Evolutionary conservation across 2,113 vertebrate species (phyloP).

Genomic region (Misgurnus anguillicaudatus): DNA sequence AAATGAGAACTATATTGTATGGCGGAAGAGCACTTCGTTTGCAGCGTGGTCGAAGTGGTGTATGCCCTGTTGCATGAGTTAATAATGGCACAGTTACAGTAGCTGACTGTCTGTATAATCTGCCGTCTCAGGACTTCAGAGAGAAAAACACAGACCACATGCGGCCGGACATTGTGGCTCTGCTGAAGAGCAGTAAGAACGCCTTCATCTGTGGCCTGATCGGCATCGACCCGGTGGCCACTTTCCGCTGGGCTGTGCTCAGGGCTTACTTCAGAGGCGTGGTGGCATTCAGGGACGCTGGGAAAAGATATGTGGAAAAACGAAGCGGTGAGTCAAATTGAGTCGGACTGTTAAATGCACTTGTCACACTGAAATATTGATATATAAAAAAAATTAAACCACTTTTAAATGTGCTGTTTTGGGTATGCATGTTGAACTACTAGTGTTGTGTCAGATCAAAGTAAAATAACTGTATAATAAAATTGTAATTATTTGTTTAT

Average conservation of each 20-base stretch:
- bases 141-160: slow-evolving; percentile 99
- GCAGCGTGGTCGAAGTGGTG: too few species aligned
- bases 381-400: too few species aligned
- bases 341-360: background rate
- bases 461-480: too few species aligned
- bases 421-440: too few species aligned
- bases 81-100: background rate
- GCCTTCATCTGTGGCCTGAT: slow-evolving; percentile 94
- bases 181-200: slow-evolving; percentile 92
- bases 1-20: too few species aligned
- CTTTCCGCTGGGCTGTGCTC: slow-evolving; percentile 96
- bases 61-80: background rate
- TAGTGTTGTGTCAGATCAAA: too few species aligned
- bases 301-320: slow-evolving; percentile 82
- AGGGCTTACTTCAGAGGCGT: slow-evolving; percentile 92
- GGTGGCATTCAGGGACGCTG: slow-evolving; percentile 90
- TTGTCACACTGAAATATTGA: background rate
- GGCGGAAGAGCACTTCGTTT: too few species aligned
- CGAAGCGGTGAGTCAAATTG: slow-evolving; percentile 82
- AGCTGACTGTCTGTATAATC: background rate
- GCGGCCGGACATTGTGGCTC: slow-evolving; percentile 94
- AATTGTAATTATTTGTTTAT: too few species aligned
- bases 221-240: slow-evolving; percentile 89
- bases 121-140: slow-evolving; percentile 85
- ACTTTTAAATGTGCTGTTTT: too few species aligned